These are phyloP conservation scores for Stenichneumon culpator DNA, from an alignment of 2,888 invertebrate genomes.

Conservation along the genomic window DNA sequence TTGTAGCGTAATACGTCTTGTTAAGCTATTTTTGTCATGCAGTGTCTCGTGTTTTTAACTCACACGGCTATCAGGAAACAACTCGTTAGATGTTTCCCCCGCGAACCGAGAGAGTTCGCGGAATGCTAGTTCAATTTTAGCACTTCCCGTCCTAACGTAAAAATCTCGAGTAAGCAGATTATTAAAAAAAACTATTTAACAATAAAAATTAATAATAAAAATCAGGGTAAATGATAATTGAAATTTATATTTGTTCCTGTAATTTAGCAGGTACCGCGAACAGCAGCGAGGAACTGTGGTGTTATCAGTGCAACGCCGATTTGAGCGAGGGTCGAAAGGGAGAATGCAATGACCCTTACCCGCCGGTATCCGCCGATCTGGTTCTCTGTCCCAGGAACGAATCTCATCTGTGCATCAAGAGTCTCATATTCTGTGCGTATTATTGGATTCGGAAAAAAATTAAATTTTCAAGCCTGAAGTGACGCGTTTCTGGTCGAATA, in stretches of 20 bases:
- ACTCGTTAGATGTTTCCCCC: conserved; percentile 42
- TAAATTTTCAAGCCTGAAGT: background rate
- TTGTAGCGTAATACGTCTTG: background rate
- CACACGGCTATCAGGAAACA: conserved; percentile 40
- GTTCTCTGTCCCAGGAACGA: conserved; percentile 74
- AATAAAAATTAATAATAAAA: background rate
- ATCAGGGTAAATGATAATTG: background rate
- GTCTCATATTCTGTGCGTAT: conserved; percentile 76
- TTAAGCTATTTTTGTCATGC: background rate
- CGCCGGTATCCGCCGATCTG: conserved; percentile 69
- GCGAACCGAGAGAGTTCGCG: background rate
- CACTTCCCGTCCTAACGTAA: background rate
- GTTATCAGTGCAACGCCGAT: conserved; percentile 78
- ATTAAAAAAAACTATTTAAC: background rate
- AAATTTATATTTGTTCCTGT: conserved; percentile 4
- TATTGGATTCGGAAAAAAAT: background rate
- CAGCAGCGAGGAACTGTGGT: conserved; percentile 71
- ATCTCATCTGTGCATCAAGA: conserved; percentile 76
- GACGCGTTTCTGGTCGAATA: no score
- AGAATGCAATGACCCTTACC: conserved; percentile 79
- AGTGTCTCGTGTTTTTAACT: conserved; percentile 10
- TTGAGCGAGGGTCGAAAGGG: conserved; percentile 69
- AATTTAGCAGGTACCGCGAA: conserved; percentile 48
- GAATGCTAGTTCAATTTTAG: background rate
- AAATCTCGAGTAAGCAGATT: background rate